Evolutionary conservation across 2,113 vertebrate species (phyloP), one percentile per base, ranked within the genome.

Genomic region (Toxotes jaculatrix): DNA sequence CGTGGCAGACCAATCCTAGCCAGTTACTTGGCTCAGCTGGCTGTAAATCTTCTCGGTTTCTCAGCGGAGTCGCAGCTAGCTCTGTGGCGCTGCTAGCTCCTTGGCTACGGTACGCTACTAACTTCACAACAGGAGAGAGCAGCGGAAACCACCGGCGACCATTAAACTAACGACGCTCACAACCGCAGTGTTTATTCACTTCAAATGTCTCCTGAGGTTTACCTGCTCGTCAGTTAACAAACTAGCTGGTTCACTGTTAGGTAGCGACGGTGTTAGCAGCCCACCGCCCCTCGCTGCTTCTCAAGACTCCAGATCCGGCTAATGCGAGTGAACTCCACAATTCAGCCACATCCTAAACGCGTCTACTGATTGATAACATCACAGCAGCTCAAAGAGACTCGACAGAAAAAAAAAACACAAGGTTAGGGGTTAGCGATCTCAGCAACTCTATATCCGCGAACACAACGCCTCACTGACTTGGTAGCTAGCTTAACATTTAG

Each of bases 231-330:
- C 10, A 56, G 23, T 63, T 74, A 59, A 45, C 74, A 31, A 43
- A 38, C 74, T 45, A 59, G 40, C 63, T 3, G 21, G 38, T 11
- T 38, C 27, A 23, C 14, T 34, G 76, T 53, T 47, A 51, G 45
- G 62, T 75, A 31, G 53, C 32, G 53, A 45, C 32, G 2, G 69
- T 19, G 11, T 38, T 32, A 77, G 74, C 82, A 74, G 77, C 81
- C 79, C 82, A 23, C 70, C 84, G 82, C 85, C 80, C 70, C 82
- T 89, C 8, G 47, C 74, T 74, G 83, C 87, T 84, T 43, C 89
- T 92, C 88, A 82, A 89, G 86, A 90, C 87, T 86, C 79, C 78
- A 59, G 77, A 38, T 19, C 63, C 42, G 74, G 71, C 88, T 8
- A 84, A 83, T 67, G 69, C 66, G 69, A 83, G 47, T 21, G 27